Evolutionary conservation across 37 sponge, comb jelly and placozoan genomes (phyloP), one percentile per base, ranked within the genome.

Genomic region (Dysidea cf. avara): DNA sequence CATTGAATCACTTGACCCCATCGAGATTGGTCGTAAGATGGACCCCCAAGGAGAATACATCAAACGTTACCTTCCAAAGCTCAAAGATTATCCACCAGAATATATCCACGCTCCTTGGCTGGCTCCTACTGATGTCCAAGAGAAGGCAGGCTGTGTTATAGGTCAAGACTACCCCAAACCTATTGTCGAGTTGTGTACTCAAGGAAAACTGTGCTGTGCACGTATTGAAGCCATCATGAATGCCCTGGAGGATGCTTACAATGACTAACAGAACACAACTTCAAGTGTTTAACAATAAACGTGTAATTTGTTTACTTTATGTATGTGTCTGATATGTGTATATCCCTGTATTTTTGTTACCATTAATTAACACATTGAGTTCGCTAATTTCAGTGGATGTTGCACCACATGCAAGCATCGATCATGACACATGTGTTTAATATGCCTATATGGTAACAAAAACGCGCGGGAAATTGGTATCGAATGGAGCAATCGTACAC

Each of bases 91-190:
- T 49, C 96, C 96, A 20, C 31, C 47, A 18, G 88, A 90, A 39
- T 91, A 87, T 51, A 76, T 95, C 26, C 91, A 95, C 51, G 31
- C 77, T 3, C 96, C 96, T n/a, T 91, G 91, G 89, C 78, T 74
- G 24, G 96, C 96, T 17, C 96, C 96, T 4, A 38, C 52, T 18
- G 68, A 64, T 29, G 61, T 91, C 5, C 92, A 91, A 74, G 18
- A 84, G 56, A 52, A 80, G 36, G 91, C 91, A 29, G 82, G 78
- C 14, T 91, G 91, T 66, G 66, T 91, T 24, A 87, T 95, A 46
- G 96, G 92, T 1, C 39, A 72, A 52, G 86, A 90, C 70, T 95
- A 95, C 67, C 96, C 96, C 33, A 66, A 74, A 37, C 96, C 96
- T 20, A 39, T 88, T 33, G 72, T 81, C 0, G 82, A 88, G 12